A percentile compares a stretch with the other conserved stretches of the same genome.
These are phyloP conservation scores for Anodontia alba DNA, from an alignment of 2,888 invertebrate genomes.

Conservation along the genomic window DNA sequence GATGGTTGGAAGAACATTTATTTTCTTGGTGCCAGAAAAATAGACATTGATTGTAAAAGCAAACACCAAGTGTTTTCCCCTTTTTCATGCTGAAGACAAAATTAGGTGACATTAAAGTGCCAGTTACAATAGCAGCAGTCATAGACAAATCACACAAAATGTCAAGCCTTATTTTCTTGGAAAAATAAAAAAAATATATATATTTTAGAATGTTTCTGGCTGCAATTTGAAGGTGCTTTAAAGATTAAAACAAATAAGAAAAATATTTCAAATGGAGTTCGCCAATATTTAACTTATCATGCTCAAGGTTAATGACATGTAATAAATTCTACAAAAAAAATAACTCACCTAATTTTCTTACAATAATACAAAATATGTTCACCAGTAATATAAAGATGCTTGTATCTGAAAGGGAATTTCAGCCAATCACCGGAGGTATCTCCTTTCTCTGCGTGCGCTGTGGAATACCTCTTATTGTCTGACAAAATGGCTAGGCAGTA, in stretches of 20 bases:
- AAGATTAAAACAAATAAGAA: too few relatives aligned
- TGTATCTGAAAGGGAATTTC: background rate
- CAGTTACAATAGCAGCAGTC: too few relatives aligned
- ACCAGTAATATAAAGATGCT: background rate
- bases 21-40: constrained; percentile 6
- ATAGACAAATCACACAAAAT: too few relatives aligned
- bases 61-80: constrained; percentile 4
- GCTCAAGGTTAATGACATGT: constrained; percentile 1
- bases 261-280: too few relatives aligned
- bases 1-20: background rate
- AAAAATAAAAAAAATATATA: too few relatives aligned
- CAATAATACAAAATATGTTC: constrained; percentile 5
- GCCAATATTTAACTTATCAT: too few relatives aligned
- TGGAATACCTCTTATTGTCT: background rate
- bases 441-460: background rate
- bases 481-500: constrained; percentile 1
- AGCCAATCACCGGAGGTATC: constrained; percentile 4
- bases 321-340: constrained; percentile 15
- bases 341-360: constrained; percentile 5
- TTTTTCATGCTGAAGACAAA: too few relatives aligned
- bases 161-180: too few relatives aligned
- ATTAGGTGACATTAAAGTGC: too few relatives aligned
- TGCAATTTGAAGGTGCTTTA: too few relatives aligned
- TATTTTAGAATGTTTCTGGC: too few relatives aligned
- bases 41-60: constrained; percentile 2